Evolutionary conservation across 2,797 vertebrate species (phyloP), one percentile per base, ranked within the genome.

Genomic region (Peromyscus melanophrys): DNA sequence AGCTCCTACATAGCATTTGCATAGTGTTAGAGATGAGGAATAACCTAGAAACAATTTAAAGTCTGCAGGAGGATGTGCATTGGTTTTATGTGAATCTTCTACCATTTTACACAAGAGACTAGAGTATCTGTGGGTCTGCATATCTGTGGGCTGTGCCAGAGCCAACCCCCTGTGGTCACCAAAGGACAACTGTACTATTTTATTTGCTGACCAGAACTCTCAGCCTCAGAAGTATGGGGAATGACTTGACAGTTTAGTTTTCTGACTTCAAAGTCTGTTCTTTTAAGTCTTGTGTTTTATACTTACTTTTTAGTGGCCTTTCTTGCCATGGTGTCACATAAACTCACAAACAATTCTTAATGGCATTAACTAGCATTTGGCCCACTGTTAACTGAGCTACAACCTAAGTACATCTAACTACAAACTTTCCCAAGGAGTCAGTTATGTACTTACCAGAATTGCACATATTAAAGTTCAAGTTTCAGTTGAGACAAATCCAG

Each of bases 261-360:
- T 92, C 59, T 55, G 52, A 87, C 75, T 94, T 61, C 37, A 85
- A 92, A 96, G 55, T 80, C 17, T 21, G 29, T 89, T 90, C 31
- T 46, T 67, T 43, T 37, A 65, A 69, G 14, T 84, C 82, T n/a
- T 78, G 11, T 37, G 34, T 75, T 69, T 52, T 77, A 6, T 61
- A 29, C 4, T 23, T 84, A 31, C 21, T 40, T 57, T 84, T 77
- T 6, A 6, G 52, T 17, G 71, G 57, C 52, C 52, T 93, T 95
- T 52, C 40, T 34, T 90, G 55, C 8, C n/a, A 19, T 4, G 65
- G 0, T 34, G 37, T 43, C 40, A 43, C 13, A 43, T 4, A 25
- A 0, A n/a, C 40, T 69, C 85, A 93, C 9, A 37, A 85, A 93
- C 82, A 83, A 71, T 67, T 73, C 46, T 52, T 40, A n/a, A n/a